Evolutionary conservation across 2,113 vertebrate species (phyloP), one percentile per base, ranked within the genome.

Genomic region (Puffinus mauretanicus): DNA sequence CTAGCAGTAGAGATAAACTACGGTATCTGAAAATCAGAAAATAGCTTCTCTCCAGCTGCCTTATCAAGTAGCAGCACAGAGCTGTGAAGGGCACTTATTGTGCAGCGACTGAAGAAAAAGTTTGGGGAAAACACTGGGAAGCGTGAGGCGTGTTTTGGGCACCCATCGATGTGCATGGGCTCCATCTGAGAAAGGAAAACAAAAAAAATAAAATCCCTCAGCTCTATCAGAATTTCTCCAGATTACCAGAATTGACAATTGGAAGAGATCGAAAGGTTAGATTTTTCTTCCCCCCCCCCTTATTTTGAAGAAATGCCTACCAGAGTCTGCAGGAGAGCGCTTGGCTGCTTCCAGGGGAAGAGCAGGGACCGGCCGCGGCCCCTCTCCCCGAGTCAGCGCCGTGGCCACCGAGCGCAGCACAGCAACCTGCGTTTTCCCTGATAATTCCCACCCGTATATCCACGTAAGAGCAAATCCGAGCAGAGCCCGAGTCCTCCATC

Each of bases 11-110:
- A 96, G 94, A 96, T 93, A 92, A 97, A 93, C 72, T 52, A 64
- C 0, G 0, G 21, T 95, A 97, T 96, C 93, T 76, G 85, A 75
- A 86, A 95, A 97, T 96, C 94, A 93, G 96, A 95, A 94, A 96
- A 94, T 86, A 96, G 85, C 92, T 96, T 96, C 80, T 93, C 79
- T 90, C 83, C 82, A 69, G 72, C 89, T 91, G 87, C 71, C 84
- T 93, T 93, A 95, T 93, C 91, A 44, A 92, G 76, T 29, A 64
- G 65, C 24, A 94, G 94, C 88, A 91, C 55, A 76, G 79, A 54
- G 47, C 46, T 70, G 38, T 61, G 72, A 73, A 87, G 51, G 32
- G 72, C 36, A 88, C 47, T 91, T 78, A 77, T 13, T 83, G 81
- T 83, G 82, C 62, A 66, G 66, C 1, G 0, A 90, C 57, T 47